phyloP scores from a whole-genome alignment of 2,797 vertebrate genomes.

The Hypotaenidia philippensis region DNA sequence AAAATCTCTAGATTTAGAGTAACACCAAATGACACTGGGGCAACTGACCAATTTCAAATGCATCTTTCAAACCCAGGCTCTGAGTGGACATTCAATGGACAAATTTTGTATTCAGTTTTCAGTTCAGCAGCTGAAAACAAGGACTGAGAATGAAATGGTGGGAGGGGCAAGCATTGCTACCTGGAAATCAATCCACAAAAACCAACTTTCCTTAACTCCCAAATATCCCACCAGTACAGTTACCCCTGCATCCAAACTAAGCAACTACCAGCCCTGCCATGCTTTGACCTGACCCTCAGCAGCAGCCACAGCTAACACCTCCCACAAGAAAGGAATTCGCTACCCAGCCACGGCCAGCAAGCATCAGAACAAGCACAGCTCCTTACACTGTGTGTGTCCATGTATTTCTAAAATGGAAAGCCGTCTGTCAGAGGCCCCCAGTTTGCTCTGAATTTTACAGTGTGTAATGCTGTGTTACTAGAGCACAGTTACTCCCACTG shows the following conservation, averaged over 20 bases:
- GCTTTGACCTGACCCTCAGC: neutral
- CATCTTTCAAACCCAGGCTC: neutral
- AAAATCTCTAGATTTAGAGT: neutral
- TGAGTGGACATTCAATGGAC: neutral
- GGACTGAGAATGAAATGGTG: neutral
- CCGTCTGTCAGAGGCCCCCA: slow-evolving; percentile 16
- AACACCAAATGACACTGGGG: neutral
- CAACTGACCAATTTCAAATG: neutral
- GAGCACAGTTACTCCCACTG: slow-evolving; percentile 18
- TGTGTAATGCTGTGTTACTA: slow-evolving; percentile 23
- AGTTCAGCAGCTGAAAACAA: neutral
- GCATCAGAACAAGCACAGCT: neutral
- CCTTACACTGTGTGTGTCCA: neutral
- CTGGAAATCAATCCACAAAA: neutral
- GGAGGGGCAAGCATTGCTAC: neutral
- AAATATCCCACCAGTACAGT: neutral
- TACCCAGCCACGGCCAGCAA: neutral
- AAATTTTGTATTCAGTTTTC: neutral
- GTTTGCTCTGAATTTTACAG: neutral
- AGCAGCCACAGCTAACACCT: neutral
- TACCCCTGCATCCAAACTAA: neutral
- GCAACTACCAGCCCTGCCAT: neutral
- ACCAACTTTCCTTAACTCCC: neutral
- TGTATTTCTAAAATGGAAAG: slow-evolving; percentile 7
- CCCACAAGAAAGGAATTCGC: neutral